Evolutionary conservation across 2,113 vertebrate genomes (phyloP).

Genomic region (Taurulus bubalis): DNA sequence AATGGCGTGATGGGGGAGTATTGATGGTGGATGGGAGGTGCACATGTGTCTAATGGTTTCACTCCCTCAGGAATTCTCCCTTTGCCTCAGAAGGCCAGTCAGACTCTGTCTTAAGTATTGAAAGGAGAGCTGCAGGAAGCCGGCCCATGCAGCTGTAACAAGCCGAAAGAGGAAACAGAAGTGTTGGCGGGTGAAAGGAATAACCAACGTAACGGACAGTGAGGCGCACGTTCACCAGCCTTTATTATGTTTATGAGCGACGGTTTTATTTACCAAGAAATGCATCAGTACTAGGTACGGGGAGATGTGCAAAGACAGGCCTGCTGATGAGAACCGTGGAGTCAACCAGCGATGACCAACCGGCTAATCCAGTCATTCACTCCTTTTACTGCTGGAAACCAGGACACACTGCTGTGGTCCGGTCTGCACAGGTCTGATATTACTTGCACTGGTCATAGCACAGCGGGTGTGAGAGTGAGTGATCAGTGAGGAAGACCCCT

Average conservation of each 20-base stretch:
- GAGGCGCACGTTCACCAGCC: neutral
- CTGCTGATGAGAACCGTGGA: neutral
- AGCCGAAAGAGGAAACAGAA: constrained; percentile 25
- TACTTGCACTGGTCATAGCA: no score
- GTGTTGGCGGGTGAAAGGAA: neutral
- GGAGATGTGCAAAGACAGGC: neutral
- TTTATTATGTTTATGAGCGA: neutral
- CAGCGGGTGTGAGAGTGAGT: no score
- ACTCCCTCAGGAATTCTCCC: constrained; percentile 78
- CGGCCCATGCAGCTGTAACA: neutral
- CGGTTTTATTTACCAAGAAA: neutral
- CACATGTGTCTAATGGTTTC: constrained; percentile 69
- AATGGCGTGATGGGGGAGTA: constrained; percentile 28
- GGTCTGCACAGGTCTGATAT: no score
- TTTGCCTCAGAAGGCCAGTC: constrained; percentile 60
- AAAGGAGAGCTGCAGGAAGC: constrained; percentile 73
- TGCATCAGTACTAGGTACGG: neutral
- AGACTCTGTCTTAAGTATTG: constrained; percentile 84
- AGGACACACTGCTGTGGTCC: no score
- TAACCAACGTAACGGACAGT: neutral
- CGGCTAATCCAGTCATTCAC: no score
- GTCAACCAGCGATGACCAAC: no score
- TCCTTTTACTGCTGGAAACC: no score
- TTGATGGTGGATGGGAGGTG: constrained; percentile 57
- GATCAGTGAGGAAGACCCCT: no score